Evolutionary conservation across 2,797 vertebrate genomes (phyloP), one percentile per base, ranked within the genome.

Genomic region (Bryconaethiops microstoma): DNA sequence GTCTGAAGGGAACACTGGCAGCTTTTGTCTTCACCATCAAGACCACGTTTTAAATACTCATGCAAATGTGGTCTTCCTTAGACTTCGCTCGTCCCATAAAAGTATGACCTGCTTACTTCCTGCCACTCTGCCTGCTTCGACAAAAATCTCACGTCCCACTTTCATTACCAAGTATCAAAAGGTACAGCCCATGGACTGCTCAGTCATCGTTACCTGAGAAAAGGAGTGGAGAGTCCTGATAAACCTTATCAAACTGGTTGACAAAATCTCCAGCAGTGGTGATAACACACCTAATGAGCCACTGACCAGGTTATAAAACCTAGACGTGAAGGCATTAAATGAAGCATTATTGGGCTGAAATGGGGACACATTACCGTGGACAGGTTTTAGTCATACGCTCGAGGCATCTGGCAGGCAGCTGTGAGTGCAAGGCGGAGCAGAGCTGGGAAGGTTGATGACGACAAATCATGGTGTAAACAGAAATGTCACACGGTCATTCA

Each of bases 1-100:
- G 86, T 87, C 88, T 64, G 88, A 89, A 85, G 67, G 67, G 89
- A 92, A 92, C 90, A 91, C 90, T 94, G 87, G 87, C 87, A 87
- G 88, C 84, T 89, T 88, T 90, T 93, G 84, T 90, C 78, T 84
- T 84, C 48, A 77, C 82, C 75, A 73, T 79, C 55, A 87, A 84
- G 84, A 76, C 81, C 83, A 78, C 83, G 89, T 90, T 90, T 78
- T 90, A 89, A 35, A 87, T 87, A 85, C 73, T 78, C 70, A 77
- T 69, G n/a, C 81, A 80, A 87, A 84, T 79, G 23, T 52, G 70
- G 76, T 64, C 80, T 86, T 82, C 88, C 80, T 87, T 90, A 87
- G 89, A 91, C 79, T 80, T 82, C 64, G 83, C 78, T 39, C 19
- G 13, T 29, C 52, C 48, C 69, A 70, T 64, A 69, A 59, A 70